Conservation (phyloP, 2,888 invertebrate species). For the Pseudoips prasinana region DNA sequence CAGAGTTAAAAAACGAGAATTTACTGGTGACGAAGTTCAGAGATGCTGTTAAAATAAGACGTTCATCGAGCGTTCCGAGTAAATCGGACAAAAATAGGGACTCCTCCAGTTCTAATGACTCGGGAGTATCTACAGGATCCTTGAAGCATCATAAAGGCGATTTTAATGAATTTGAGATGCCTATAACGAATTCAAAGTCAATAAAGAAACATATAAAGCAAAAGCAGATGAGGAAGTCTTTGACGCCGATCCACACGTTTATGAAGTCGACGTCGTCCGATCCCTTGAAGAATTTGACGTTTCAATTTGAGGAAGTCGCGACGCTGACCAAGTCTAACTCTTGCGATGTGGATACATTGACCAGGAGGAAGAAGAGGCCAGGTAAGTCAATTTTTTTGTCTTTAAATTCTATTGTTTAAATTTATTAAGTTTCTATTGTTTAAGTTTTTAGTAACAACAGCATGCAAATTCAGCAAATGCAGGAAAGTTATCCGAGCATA, state of each 20-base stretch:
- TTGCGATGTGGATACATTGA: conserved; percentile 84
- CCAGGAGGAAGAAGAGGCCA: conserved; percentile 72
- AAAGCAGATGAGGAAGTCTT: conserved; percentile 67
- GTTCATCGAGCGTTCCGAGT: conserved; percentile 86
- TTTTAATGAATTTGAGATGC: conserved; percentile 82
- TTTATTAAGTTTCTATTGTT: too few species aligned
- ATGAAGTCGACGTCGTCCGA: conserved; percentile 84
- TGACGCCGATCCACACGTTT: conserved; percentile 79
- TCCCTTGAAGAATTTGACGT: conserved; percentile 83
- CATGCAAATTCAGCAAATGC: too few species aligned
- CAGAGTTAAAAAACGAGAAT: conserved; percentile 69
- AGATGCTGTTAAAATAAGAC: conserved; percentile 83
- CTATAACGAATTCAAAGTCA: conserved; percentile 74
- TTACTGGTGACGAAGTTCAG: conserved; percentile 69
- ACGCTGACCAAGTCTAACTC: conserved; percentile 83
- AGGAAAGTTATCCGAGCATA: too few species aligned
- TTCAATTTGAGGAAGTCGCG: conserved; percentile 84
- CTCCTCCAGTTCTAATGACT: conserved; percentile 87
- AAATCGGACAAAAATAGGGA: conserved; percentile 86
- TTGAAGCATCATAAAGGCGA: conserved; percentile 83
- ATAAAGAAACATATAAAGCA: conserved; percentile 68
- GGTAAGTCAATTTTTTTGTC: conserved; percentile 44
- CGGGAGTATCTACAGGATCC: conserved; percentile 86
- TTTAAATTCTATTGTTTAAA: too few species aligned
- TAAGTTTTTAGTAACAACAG: too few species aligned